Evolutionary conservation across 2,113 vertebrate species (phyloP), one percentile per base, ranked within the genome.

Genomic region (Tachysurus fulvidraco): DNA sequence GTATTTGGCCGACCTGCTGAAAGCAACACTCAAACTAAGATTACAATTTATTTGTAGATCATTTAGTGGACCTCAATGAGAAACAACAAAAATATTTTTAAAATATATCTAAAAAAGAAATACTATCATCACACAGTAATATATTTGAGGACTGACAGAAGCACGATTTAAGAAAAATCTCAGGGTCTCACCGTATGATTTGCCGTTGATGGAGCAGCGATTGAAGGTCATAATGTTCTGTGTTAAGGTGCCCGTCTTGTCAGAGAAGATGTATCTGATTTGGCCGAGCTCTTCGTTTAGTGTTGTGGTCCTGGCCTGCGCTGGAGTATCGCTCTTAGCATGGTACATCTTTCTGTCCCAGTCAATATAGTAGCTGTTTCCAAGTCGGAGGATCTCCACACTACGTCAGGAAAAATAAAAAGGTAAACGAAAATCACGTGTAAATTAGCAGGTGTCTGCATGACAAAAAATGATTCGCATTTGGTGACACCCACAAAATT

Each of bases 261-360:
- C 98, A 0, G 97, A 98, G 94, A 99, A 99, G 91, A 99, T 95
- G 85, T 98, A 99, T 87, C 97, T 96, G 92, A 99, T 98, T 91
- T 99, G 98, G 0, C 98, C 97, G 41, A 99, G 95, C 91, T 98
- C 98, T 91, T 99, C 98, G 0, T 96, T 99, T 41, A 99, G 97
- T 0, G 98, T 98, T 89, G 98, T 99, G 88, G 97, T 99, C 54
- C 96, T 95, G 6, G 97, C 98, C 93, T 97, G 95, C 46, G 98
- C 97, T 0, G 97, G 96, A 0, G 93, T 97, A 91, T 98, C 95
- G 0, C 82, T 97, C n/a, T 89, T 93, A 0, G 94, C 92, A 84
- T 97, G 96, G 91, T 97, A 99, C 97, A 99, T 99, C 93, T 97
- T 97, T 83, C 94, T 93, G 94, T 99, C 98, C 97, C 98, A 99